These are phyloP conservation scores for Drosophila jambulina DNA, from an alignment of 1,140 invertebrate genomes.

Conservation along the genomic window DNA sequence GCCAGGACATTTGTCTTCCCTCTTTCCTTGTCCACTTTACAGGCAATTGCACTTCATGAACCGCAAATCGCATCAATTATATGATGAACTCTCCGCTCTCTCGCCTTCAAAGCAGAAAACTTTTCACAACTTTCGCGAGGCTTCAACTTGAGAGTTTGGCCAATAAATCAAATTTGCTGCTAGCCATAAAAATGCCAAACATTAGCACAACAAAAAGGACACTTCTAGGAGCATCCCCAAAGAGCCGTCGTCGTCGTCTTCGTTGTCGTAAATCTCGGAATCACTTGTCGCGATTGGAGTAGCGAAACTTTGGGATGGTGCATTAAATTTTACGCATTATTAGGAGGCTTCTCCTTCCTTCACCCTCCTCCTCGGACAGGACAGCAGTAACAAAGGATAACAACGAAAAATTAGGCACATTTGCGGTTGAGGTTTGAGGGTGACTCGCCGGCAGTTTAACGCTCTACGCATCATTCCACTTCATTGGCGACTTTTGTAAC, in stretches of 20 bases:
- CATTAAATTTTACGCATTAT: slow-evolving; percentile 84
- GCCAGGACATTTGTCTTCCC: slow-evolving; percentile 22
- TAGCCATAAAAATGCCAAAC: slow-evolving; percentile 76
- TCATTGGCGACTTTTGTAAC: slow-evolving; percentile 85
- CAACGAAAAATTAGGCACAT: slow-evolving; percentile 83
- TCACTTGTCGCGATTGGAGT: slow-evolving; percentile 82
- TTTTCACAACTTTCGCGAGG: slow-evolving; percentile 60
- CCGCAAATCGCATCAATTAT: slow-evolving; percentile 81
- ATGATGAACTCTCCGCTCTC: slow-evolving; percentile 63
- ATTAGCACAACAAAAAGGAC: slow-evolving; percentile 79
- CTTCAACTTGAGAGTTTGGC: slow-evolving; percentile 65
- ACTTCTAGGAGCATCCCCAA: slow-evolving; percentile 28
- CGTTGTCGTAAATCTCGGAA: slow-evolving; percentile 81
- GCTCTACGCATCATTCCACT: slow-evolving; percentile 79
- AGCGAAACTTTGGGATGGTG: slow-evolving; percentile 51
- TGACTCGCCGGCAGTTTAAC: slow-evolving; percentile 32
- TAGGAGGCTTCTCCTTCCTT: slow-evolving; percentile 38
- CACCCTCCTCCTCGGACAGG: slow-evolving; percentile 18
- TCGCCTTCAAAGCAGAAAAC: slow-evolving; percentile 16
- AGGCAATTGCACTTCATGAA: slow-evolving; percentile 80
- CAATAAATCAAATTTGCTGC: slow-evolving; percentile 83
- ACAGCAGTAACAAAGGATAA: slow-evolving; percentile 74
- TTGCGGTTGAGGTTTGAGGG: slow-evolving; percentile 52
- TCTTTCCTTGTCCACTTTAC: slow-evolving; percentile 49
- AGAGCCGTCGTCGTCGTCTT: slow-evolving; percentile 17